Evolutionary conservation across 1,140 invertebrate genomes (phyloP), one percentile per base, ranked within the genome.

Genomic region (Mactra quadrangularis): DNA sequence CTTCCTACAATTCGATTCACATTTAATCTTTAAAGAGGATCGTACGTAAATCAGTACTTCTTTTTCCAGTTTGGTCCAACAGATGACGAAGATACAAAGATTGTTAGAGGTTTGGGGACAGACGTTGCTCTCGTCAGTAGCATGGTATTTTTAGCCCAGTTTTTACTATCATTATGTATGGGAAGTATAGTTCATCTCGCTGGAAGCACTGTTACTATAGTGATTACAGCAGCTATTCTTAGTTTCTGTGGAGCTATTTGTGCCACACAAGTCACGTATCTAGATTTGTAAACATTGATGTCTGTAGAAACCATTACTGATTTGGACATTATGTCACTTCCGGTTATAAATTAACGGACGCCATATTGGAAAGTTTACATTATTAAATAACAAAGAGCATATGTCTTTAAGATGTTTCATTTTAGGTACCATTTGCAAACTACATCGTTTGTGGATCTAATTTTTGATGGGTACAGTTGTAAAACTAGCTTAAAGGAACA

Each of bases 141-240:
- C 86, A 98, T 98, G 96, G 97, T 99, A 3, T 99, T 99, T 92
- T 94, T 98, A 53, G 98, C 97, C 0, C 98, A 99, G 93, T 97
- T 99, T 87, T 93, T 97, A 15, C 94, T 99, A 2, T 98, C 97
- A 0, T 94, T 97, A 57, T 96, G 95, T 84, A 96, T 98, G 94
- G 98, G 98, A 0, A 95, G 95, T 13, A 96, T 98, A 59, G 96
- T 98, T 0, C 95, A 95, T 57, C 83, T 94, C 0, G 90, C 94
- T 1, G 95, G 96, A 0, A 97, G 97, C 22, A 97, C 97, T 0
- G 93, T 91, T 22, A 96, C 97, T 0, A 96, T 99, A 41, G 96
- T 97, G 0, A 95, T 95, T 25, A 96, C 97, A 0, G 96, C 97
- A 0, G 95, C 97, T 60, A 94, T 95, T 66, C 93, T 98, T 0